phyloP scores from a whole-genome alignment of 2,113 vertebrate genomes.

The Rana temporaria region DNA sequence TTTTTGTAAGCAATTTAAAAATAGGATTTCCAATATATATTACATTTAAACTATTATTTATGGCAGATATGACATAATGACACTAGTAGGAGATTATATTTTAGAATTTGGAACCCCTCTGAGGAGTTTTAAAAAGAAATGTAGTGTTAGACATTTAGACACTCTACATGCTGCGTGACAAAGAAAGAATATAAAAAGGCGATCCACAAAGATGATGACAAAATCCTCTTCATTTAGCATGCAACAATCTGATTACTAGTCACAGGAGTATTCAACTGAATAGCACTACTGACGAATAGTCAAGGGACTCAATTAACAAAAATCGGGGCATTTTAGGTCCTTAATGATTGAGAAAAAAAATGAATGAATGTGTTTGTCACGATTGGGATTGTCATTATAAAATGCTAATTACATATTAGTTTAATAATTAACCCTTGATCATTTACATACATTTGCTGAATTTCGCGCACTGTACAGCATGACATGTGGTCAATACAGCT shows the following conservation, averaged over 20 bases:
- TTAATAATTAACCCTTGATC: constrained; percentile 65
- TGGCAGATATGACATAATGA: constrained; percentile 63
- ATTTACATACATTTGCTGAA: constrained; percentile 63
- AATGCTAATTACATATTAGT: constrained; percentile 70
- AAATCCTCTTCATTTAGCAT: constrained; percentile 71
- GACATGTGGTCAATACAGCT: no score
- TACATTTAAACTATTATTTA: constrained; percentile 53
- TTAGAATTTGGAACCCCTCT: constrained; percentile 61
- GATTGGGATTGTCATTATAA: constrained; percentile 66
- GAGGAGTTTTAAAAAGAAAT: constrained; percentile 63
- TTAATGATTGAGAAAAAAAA: constrained; percentile 67
- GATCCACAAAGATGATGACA: constrained; percentile 70
- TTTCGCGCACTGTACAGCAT: constrained; percentile 34
- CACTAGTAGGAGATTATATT: constrained; percentile 64
- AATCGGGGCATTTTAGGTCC: constrained; percentile 69
- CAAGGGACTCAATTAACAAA: constrained; percentile 79
- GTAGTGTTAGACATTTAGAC: constrained; percentile 60
- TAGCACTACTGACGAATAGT: constrained; percentile 77
- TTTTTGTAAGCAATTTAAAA: neutral
- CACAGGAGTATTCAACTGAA: constrained; percentile 73
- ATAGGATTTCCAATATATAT: constrained; percentile 57
- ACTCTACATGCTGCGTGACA: constrained; percentile 59
- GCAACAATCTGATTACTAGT: constrained; percentile 73
- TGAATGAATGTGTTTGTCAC: constrained; percentile 68
- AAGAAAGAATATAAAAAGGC: constrained; percentile 70